phyloP scores from a whole-genome alignment of 2,113 vertebrate species.

The Tenebrosternarchus preto region DNA sequence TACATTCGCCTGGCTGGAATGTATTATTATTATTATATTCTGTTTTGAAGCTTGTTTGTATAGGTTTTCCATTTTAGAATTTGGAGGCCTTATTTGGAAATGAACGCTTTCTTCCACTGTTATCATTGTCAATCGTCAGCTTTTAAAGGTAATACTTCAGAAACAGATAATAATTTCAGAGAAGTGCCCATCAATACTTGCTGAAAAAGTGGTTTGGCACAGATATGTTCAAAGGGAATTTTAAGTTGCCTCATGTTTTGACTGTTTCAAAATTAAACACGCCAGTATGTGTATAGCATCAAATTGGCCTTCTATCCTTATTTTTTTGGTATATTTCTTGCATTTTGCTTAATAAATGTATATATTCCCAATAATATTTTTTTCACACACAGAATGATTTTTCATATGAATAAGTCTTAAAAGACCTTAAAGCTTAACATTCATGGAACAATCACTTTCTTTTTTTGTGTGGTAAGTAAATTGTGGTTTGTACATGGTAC shows the following conservation, averaged over 20 bases:
- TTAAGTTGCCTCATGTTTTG: slow-evolving; percentile 48
- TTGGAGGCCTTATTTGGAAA: neutral
- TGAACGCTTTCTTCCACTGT: slow-evolving; percentile 14
- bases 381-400: neutral
- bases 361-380: neutral
- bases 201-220: slow-evolving; percentile 14
- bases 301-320: too few relatives aligned
- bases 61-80: slow-evolving; percentile 14
- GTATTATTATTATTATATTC: slow-evolving; percentile 30
- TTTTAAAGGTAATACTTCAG: slow-evolving; percentile 14
- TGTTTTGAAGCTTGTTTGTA: slow-evolving; percentile 19
- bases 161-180: too few relatives aligned
- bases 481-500: too few relatives aligned
- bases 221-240: slow-evolving; percentile 18
- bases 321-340: neutral
- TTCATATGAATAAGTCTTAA: neutral
- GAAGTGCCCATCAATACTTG: slow-evolving; percentile 32
- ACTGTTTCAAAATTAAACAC: slow-evolving; percentile 38
- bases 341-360: neutral
- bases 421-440: too few relatives aligned
- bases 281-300: neutral
- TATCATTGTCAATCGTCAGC: slow-evolving; percentile 28
- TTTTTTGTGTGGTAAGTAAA: too few relatives aligned
- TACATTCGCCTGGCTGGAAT: slow-evolving; percentile 13
- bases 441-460: too few relatives aligned